A percentile compares a stretch with the other conserved stretches of the same genome.
Conservation (phyloP, 2,888 invertebrate species). For the Galerucella pusilla region DNA sequence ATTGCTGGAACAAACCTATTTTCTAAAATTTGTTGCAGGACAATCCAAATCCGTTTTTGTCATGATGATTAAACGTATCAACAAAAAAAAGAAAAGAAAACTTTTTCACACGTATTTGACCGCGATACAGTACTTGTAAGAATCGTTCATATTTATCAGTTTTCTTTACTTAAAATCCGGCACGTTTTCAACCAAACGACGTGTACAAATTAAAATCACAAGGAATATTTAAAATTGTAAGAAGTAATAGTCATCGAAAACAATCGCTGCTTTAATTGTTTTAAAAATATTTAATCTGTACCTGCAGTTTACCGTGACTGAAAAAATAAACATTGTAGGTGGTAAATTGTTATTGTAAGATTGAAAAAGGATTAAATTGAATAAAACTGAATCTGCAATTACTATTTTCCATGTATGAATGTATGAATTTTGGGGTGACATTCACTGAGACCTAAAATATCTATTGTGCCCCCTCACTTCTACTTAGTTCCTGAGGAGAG, state of each 20-base stretch:
- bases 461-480: too few relatives aligned
- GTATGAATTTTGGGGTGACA: too few relatives aligned
- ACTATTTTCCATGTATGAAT: too few relatives aligned
- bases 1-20: too few relatives aligned
- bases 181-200: conserved; percentile 5
- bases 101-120: background rate
- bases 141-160: conserved; percentile 1
- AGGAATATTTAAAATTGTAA: background rate
- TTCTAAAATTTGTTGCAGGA: background rate
- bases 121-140: background rate
- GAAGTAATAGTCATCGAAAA: background rate
- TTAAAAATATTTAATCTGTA: background rate
- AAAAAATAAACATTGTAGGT: too few relatives aligned
- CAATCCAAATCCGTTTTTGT: conserved; percentile 13
- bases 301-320: background rate
- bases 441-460: too few relatives aligned
- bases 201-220: background rate
- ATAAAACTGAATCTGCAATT: too few relatives aligned
- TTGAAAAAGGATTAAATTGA: too few relatives aligned
- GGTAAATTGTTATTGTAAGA: too few relatives aligned
- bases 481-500: too few relatives aligned
- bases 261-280: background rate
- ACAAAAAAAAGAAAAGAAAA: background rate
- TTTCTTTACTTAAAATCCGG: background rate
- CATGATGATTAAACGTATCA: background rate